Evolutionary conservation across 2,113 vertebrate genomes (phyloP).

Genomic region (Procavia capensis): DNA sequence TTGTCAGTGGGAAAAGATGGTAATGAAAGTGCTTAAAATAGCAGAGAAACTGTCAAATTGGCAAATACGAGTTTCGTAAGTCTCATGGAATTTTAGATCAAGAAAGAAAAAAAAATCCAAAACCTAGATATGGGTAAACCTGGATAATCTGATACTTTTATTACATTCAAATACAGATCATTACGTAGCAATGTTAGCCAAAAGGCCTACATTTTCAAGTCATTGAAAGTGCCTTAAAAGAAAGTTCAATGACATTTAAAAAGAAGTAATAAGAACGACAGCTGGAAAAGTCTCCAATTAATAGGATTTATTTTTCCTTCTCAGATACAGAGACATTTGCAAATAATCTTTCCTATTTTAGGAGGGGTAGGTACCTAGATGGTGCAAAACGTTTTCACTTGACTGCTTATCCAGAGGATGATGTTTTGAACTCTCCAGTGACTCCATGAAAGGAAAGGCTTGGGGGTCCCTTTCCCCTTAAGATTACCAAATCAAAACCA

Average conservation of each 20-base stretch:
- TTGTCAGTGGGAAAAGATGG: background rate
- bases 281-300: background rate
- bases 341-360: background rate
- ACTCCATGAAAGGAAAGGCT: no score
- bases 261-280: background rate
- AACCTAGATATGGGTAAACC: background rate
- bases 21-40: background rate
- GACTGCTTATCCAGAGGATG: background rate
- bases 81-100: background rate
- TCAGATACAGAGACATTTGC: background rate
- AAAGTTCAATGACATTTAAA: conserved; percentile 6
- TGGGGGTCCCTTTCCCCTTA: no score
- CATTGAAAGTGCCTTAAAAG: background rate
- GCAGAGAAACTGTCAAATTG: background rate
- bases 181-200: background rate
- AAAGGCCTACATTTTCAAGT: background rate
- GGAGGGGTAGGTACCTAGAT: background rate
- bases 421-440: no score
- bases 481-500: no score
- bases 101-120: background rate
- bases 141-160: background rate
- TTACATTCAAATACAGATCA: background rate
- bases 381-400: background rate
- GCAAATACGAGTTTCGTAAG: background rate
- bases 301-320: background rate